A percentile compares a stretch with the other conserved stretches of the same genome.
These are phyloP conservation scores for Patiria pectinifera DNA, from an alignment of 53 echinoderm and acorn worm genomes.

Conservation along the genomic window DNA sequence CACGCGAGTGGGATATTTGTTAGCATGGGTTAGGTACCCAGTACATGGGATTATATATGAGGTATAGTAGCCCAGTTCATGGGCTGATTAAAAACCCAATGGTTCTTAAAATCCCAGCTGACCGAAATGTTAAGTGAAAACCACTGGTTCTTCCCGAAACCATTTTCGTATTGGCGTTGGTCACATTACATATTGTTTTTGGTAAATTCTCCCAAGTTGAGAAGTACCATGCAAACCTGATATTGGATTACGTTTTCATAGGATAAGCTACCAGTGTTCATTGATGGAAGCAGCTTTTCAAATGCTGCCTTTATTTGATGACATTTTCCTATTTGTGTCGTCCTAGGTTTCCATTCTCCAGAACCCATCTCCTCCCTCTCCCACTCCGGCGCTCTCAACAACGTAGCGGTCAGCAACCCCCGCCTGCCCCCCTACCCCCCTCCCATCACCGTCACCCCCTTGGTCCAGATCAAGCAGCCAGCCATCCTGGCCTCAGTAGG, in stretches of 20 bases:
- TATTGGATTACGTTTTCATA: no score
- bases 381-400: conserved; percentile 74
- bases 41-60: neutral
- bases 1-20: conserved; percentile 54
- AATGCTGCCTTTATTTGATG: neutral
- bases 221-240: no score
- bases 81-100: conserved; percentile 91
- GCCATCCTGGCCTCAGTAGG: conserved; percentile 79
- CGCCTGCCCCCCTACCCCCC: conserved; percentile 94
- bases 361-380: conserved; percentile 79
- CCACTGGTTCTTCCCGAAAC: no score
- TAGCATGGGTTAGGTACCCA: no score
- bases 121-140: no score
- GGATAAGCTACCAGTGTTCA: no score
- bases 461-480: conserved; percentile 91
- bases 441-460: conserved; percentile 77
- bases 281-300: no score
- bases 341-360: conserved; percentile 90
- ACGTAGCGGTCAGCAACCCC: conserved; percentile 80
- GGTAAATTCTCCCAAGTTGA: no score
- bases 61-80: conserved; percentile 80
- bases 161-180: no score
- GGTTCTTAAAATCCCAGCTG: no score
- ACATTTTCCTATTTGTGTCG: neutral
- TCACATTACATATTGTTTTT: no score